These are phyloP conservation scores for Lonchura striata DNA, from an alignment of 2,113 vertebrate species.

Conservation along the genomic window DNA sequence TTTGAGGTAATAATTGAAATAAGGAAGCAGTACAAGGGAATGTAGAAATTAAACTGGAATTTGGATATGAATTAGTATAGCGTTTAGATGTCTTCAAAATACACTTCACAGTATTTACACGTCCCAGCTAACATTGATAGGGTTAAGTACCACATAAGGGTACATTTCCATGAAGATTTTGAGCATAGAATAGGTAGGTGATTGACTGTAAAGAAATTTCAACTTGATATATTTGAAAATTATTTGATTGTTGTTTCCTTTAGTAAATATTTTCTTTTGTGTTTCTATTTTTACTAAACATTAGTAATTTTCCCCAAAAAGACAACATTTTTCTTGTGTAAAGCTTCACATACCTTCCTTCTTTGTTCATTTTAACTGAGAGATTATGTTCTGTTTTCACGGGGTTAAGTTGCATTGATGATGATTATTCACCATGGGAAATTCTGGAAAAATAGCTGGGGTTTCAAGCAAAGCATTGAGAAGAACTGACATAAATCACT, in stretches of 20 bases:
- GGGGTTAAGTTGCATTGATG: not conserved
- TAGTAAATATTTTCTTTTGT: not conserved
- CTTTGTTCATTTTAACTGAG: not conserved
- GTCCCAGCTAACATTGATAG: not conserved
- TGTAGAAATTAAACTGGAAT: not conserved
- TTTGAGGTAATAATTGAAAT: not conserved
- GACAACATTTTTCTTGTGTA: not conserved
- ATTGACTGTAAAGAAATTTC: not conserved
- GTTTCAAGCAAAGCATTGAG: not conserved
- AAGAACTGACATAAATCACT: not conserved
- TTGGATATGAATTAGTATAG: not conserved
- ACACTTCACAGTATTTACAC: not conserved
- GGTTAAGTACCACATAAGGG: too few relatives aligned
- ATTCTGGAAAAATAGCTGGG: not conserved
- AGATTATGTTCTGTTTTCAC: not conserved
- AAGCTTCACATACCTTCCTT: not conserved
- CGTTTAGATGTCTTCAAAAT: not conserved
- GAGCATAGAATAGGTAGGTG: not conserved
- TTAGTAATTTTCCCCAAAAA: not conserved
- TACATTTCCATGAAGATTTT: not conserved
- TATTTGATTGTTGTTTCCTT: not conserved
- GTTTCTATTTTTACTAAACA: not conserved
- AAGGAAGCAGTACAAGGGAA: not conserved
- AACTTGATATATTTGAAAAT: not conserved
- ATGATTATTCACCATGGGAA: not conserved